Evolutionary conservation across 1,140 invertebrate species (phyloP).

Genomic region (Aphelenchoides besseyi): DNA sequence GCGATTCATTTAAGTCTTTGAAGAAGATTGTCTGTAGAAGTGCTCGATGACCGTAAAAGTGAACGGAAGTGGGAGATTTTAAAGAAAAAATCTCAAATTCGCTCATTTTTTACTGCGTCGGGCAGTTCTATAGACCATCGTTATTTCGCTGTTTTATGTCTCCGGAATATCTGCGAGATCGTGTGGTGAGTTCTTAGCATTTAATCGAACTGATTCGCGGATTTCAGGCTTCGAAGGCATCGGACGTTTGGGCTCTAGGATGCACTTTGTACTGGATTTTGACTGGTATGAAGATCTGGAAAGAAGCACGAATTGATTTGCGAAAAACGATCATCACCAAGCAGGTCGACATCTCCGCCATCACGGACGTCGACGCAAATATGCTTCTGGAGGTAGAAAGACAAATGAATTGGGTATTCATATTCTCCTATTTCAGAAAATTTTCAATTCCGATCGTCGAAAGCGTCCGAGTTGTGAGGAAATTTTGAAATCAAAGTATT

Average conservation of each 20-base stretch:
- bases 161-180: too few relatives aligned
- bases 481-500: background rate
- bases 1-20: slow-evolving; percentile 7
- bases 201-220: too few relatives aligned
- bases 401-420: too few relatives aligned
- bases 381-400: too few relatives aligned
- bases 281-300: slow-evolving; percentile 14
- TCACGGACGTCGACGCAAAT: too few relatives aligned
- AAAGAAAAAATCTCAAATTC: too few relatives aligned
- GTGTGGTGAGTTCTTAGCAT: too few relatives aligned
- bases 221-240: slow-evolving; percentile 11
- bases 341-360: background rate
- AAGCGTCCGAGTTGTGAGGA: background rate
- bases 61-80: too few relatives aligned
- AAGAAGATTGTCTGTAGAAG: slow-evolving; percentile 10
- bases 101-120: too few relatives aligned
- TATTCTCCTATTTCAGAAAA: background rate
- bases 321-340: background rate
- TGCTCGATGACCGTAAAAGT: too few relatives aligned
- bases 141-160: too few relatives aligned
- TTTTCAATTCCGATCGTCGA: background rate
- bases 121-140: too few relatives aligned
- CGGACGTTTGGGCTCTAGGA: slow-evolving; percentile 10
- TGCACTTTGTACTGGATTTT: slow-evolving; percentile 7
- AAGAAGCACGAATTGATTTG: background rate